Percentiles rank a stretch among this genome's conserved stretches.
Evolutionary conservation across 2,113 vertebrate genomes (phyloP).

Genomic region (Dasyurus viverrinus): DNA sequence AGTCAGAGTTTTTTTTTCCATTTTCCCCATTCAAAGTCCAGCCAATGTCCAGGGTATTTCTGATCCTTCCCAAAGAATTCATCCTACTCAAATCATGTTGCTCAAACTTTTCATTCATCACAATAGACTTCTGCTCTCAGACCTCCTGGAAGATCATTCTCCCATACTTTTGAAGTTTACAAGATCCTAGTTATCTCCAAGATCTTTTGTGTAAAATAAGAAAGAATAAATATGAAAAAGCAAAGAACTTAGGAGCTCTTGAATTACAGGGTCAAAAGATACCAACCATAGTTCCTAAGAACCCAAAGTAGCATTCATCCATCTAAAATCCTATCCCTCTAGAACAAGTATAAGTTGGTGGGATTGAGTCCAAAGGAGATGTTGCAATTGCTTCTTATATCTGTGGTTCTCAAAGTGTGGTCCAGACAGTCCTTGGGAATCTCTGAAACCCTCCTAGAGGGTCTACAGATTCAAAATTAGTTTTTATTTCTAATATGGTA

Average conservation of each 20-base stretch:
- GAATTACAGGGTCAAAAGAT: background rate
- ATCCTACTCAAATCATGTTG: too few relatives aligned
- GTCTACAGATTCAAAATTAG: too few relatives aligned
- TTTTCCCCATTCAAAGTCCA: background rate
- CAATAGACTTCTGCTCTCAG: background rate
- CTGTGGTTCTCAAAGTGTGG: too few relatives aligned
- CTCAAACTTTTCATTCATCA: too few relatives aligned
- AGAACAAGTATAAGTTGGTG: background rate
- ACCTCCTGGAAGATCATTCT: background rate
- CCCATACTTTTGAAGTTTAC: background rate
- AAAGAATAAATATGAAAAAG: background rate
- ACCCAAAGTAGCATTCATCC: background rate
- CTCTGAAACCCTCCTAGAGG: too few relatives aligned
- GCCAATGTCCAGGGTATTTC: background rate
- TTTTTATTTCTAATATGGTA: too few relatives aligned
- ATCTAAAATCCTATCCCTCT: background rate
- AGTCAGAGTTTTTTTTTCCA: background rate
- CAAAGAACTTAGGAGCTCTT: background rate
- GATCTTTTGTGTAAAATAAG: background rate
- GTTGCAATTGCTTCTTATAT: background rate
- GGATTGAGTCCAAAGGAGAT: background rate
- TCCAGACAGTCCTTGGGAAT: too few relatives aligned
- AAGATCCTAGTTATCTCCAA: background rate
- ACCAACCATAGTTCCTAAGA: background rate
- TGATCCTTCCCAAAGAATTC: background rate